A percentile compares a stretch with the other conserved stretches of the same genome.
Evolutionary conservation across 2,797 vertebrate genomes (phyloP).

Genomic region (Sebastes diaconus): DNA sequence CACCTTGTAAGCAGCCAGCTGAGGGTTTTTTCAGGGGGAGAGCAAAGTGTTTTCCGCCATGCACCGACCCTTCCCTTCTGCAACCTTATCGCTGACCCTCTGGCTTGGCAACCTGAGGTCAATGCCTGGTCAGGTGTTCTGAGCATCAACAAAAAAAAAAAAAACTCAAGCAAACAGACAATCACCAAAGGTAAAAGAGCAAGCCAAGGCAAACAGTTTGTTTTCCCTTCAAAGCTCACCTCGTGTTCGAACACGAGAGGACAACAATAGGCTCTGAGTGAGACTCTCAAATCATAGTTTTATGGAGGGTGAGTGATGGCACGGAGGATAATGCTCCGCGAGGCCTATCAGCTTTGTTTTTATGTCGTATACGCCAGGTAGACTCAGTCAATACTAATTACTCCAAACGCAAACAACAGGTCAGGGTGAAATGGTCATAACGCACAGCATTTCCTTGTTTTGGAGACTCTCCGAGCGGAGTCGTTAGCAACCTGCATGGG

Average conservation of each 20-base stretch:
- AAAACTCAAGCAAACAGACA: slow-evolving; percentile 73
- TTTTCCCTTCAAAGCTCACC: slow-evolving; percentile 70
- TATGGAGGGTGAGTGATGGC: slow-evolving; percentile 74
- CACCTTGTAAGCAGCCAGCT: slow-evolving; percentile 92
- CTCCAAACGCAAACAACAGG: slow-evolving; percentile 66
- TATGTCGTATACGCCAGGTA: slow-evolving; percentile 64
- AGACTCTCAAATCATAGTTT: slow-evolving; percentile 72
- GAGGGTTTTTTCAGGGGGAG: slow-evolving; percentile 62
- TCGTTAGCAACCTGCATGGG: slow-evolving; percentile 54
- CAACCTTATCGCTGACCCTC: slow-evolving; percentile 62
- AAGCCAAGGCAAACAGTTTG: slow-evolving; percentile 74
- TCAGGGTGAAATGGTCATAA: slow-evolving; percentile 61
- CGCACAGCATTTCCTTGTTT: slow-evolving; percentile 49
- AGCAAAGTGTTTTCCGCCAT: slow-evolving; percentile 69
- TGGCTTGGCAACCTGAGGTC: slow-evolving; percentile 86
- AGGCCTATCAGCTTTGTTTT: slow-evolving; percentile 69
- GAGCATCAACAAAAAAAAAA: slow-evolving; percentile 31
- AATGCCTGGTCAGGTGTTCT: slow-evolving; percentile 88
- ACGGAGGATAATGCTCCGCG: slow-evolving; percentile 44
- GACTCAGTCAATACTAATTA: slow-evolving; percentile 72
- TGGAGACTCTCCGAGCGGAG: slow-evolving; percentile 44
- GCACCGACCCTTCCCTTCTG: slow-evolving; percentile 52
- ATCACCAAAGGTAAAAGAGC: slow-evolving; percentile 75
- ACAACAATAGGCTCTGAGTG: slow-evolving; percentile 71
- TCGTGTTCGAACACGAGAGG: slow-evolving; percentile 72